Conservation (phyloP, 2,113 vertebrate genomes). For the Hucho hucho region DNA sequence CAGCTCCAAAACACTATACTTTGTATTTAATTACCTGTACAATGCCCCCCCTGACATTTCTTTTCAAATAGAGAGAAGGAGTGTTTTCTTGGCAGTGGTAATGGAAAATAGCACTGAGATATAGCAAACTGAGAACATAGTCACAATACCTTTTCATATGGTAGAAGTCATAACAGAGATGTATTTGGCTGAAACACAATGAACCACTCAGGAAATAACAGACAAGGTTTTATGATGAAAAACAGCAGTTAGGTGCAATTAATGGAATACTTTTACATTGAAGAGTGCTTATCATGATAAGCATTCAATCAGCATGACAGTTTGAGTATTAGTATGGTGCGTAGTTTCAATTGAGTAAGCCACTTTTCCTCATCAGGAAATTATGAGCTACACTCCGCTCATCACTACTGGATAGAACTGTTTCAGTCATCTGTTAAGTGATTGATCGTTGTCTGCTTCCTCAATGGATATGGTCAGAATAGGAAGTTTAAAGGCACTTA, state of each 20-base stretch:
- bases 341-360: no score
- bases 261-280: background rate
- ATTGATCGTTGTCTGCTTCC: background rate
- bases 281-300: no score
- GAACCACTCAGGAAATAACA: background rate
- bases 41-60: no score
- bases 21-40: no score
- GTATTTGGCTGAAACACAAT: background rate
- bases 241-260: background rate
- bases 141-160: background rate
- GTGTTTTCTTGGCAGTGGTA: no score
- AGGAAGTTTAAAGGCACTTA: background rate
- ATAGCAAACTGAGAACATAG: background rate
- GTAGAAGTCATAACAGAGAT: background rate
- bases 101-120: no score
- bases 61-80: no score
- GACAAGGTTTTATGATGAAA: background rate
- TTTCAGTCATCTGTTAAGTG: background rate
- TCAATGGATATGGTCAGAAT: background rate
- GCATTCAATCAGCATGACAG: background rate
- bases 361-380: no score
- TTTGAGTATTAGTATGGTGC: background rate
- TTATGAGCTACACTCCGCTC: no score
- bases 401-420: background rate
- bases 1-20: no score